phyloP scores from a whole-genome alignment of 1,140 invertebrate species.

The Drosophila malerkotliana region DNA sequence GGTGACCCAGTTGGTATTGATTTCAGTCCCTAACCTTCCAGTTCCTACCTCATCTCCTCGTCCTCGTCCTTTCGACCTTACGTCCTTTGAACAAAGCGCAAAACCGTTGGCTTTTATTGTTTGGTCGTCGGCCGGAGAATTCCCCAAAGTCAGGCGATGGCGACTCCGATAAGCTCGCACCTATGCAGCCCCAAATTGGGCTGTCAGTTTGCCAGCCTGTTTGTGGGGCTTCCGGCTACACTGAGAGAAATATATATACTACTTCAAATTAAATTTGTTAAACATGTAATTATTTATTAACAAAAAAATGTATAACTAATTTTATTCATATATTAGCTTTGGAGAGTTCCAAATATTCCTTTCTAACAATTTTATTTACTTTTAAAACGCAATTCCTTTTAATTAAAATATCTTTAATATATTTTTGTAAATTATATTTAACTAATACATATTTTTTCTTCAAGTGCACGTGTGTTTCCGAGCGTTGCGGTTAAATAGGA shows the following conservation, averaged over 20 bases:
- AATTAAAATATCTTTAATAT: background rate
- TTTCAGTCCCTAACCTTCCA: slow-evolving; percentile 18
- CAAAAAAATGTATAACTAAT: no score
- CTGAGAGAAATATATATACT: background rate
- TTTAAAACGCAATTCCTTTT: no score
- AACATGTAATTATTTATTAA: no score
- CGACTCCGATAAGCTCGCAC: slow-evolving; percentile 37
- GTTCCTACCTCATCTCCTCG: background rate
- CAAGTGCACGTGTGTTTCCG: slow-evolving; percentile 45
- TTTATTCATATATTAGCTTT: no score
- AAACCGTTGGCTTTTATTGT: slow-evolving; percentile 62
- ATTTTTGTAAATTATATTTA: background rate
- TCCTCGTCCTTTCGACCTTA: no score
- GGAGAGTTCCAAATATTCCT: no score
- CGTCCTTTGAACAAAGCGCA: slow-evolving; percentile 18
- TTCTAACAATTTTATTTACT: no score
- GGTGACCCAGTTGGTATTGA: slow-evolving; percentile 52
- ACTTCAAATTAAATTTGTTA: no score
- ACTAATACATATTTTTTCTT: background rate
- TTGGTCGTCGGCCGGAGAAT: slow-evolving; percentile 35
- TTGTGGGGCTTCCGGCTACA: slow-evolving; percentile 11
- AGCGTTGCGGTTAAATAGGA: slow-evolving; percentile 59
- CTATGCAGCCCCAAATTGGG: slow-evolving; percentile 23
- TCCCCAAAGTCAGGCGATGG: slow-evolving; percentile 48
- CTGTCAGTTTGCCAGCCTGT: slow-evolving; percentile 16